A percentile compares a stretch with the other conserved stretches of the same genome.
phyloP scores from a whole-genome alignment of 2,113 vertebrate species.

The Pipa parva region DNA sequence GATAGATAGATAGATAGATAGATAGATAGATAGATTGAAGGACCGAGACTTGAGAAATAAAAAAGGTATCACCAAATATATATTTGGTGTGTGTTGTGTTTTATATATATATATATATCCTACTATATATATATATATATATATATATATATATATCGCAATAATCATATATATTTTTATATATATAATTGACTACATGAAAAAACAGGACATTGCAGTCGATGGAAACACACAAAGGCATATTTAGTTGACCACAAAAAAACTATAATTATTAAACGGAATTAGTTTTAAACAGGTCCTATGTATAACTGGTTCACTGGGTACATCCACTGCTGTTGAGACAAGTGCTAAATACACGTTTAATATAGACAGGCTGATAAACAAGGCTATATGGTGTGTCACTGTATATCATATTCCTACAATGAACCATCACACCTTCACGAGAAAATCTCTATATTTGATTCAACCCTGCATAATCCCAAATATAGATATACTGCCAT shows the following conservation, averaged over 20 bases:
- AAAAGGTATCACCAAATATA: no score
- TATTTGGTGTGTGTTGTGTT: no score
- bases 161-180: neutral
- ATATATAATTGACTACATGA: neutral
- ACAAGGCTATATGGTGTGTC: neutral
- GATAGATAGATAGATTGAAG: no score
- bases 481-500: conserved; percentile 13
- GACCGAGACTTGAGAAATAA: no score
- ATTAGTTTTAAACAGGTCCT: no score
- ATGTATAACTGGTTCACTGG: neutral
- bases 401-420: no score
- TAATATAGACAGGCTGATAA: neutral
- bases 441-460: conserved; percentile 7
- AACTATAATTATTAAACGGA: no score
- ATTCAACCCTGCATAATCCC: conserved; percentile 10
- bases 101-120: neutral
- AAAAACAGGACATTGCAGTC: no score
- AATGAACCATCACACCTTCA: conserved; percentile 4
- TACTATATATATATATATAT: neutral
- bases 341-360: no score
- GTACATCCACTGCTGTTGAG: neutral
- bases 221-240: no score
- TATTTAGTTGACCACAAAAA: no score
- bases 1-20: no score
- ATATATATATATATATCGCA: neutral